Conservation (phyloP, 2,797 vertebrate genomes). For the Mormyrus proboscirostris region DNA sequence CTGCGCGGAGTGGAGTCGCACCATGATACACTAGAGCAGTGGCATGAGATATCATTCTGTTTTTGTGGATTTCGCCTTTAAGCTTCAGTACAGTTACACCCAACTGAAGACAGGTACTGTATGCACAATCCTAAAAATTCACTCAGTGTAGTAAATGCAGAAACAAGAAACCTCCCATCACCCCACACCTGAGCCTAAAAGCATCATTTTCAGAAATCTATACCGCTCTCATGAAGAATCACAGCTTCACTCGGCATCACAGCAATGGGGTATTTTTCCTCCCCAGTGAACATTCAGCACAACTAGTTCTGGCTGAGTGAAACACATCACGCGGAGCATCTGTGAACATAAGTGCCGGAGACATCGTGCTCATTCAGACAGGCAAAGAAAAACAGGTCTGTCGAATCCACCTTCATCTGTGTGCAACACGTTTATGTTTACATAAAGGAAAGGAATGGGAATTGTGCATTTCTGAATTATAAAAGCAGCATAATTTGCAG, state of each 20-base stretch:
- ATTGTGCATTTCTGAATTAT: not conserved
- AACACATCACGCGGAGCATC: not conserved
- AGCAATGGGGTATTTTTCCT: not conserved
- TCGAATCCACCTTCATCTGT: not conserved
- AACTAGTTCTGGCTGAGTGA: conserved; percentile 14
- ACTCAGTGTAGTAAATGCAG: not conserved
- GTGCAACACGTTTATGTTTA: not conserved
- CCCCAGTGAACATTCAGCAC: conserved; percentile 18
- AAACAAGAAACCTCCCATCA: not conserved
- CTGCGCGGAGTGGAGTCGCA: not conserved
- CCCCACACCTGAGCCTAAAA: not conserved
- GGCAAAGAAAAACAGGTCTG: not conserved
- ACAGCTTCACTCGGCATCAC: not conserved
- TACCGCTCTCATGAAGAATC: not conserved
- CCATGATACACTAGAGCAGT: not conserved
- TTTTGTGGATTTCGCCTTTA: not conserved
- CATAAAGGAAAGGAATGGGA: not conserved
- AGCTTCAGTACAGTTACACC: not conserved
- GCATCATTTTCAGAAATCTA: conserved; percentile 8
- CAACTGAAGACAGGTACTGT: not conserved
- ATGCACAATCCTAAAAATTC: not conserved
- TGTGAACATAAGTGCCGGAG: not conserved
- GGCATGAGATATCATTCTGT: not conserved
- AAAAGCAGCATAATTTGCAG: not conserved
- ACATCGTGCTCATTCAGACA: not conserved